A percentile compares a stretch with the other conserved stretches of the same genome.
Conservation (phyloP, 2,113 vertebrate species). For the Melanerpes aurifrons region DNA sequence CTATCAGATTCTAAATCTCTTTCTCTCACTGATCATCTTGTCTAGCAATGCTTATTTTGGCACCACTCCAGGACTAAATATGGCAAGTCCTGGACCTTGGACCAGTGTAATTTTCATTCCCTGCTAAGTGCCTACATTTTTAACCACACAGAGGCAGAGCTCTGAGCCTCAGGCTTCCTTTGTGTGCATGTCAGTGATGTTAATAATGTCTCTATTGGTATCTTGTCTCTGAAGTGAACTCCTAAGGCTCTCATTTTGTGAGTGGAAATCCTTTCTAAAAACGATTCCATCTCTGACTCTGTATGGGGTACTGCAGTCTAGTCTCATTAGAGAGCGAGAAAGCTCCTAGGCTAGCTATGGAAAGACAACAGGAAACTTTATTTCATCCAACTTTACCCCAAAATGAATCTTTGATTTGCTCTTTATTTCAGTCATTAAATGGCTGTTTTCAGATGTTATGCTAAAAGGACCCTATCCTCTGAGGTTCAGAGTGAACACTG, state of each 20-base stretch:
- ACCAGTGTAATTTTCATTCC: conserved; percentile 71
- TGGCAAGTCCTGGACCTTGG: conserved; percentile 54
- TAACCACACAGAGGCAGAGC: conserved; percentile 68
- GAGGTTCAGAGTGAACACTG: background rate
- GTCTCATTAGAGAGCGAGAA: conserved; percentile 61
- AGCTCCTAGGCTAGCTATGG: conserved; percentile 42
- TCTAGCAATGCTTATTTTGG: conserved; percentile 63
- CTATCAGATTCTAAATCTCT: conserved; percentile 11
- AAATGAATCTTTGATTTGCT: background rate
- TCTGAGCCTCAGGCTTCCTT: conserved; percentile 66
- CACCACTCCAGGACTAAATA: conserved; percentile 69
- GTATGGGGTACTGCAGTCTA: conserved; percentile 48
- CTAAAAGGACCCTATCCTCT: background rate
- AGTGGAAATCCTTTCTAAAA: conserved; percentile 66
- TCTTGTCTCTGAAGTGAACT: conserved; percentile 74
- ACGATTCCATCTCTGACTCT: conserved; percentile 47
- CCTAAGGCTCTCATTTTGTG: conserved; percentile 67
- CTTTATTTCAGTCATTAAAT: conserved; percentile 35
- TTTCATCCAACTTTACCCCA: conserved; percentile 47
- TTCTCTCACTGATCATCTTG: conserved; percentile 25
- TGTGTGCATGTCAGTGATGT: conserved; percentile 72
- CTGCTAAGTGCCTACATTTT: conserved; percentile 73
- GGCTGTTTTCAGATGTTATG: conserved; percentile 2
- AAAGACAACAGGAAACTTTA: conserved; percentile 60
- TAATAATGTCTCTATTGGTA: conserved; percentile 74